phyloP scores from a whole-genome alignment of 2,888 invertebrate species.

The Agrotis exclamationis region DNA sequence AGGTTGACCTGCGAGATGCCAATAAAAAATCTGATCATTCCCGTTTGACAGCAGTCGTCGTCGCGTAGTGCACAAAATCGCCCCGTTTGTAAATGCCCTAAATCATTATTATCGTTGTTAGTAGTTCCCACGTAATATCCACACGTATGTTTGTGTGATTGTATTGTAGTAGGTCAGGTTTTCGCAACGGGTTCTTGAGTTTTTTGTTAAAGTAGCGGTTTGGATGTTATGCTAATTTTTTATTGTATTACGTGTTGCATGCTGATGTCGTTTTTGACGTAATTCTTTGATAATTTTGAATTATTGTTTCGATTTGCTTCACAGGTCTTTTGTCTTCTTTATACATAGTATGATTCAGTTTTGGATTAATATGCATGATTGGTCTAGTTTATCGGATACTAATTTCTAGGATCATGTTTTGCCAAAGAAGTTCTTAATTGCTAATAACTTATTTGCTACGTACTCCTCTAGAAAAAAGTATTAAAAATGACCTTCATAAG shows the following conservation, averaged over 20 bases:
- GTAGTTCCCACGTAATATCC: constrained; percentile 64
- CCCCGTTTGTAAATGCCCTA: constrained; percentile 52
- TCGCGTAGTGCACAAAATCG: constrained; percentile 3
- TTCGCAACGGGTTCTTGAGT: constrained; percentile 66
- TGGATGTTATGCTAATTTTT: constrained; percentile 36
- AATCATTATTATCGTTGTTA: constrained; percentile 44
- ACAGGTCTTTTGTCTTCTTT: background rate
- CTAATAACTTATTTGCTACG: no score
- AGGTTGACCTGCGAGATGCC: no score
- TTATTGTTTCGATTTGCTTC: constrained; percentile 7
- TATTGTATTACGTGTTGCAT: constrained; percentile 7
- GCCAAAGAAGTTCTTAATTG: no score
- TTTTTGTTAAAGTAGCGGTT: constrained; percentile 20
- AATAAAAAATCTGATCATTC: background rate
- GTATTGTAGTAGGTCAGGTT: constrained; percentile 77
- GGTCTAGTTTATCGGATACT: no score
- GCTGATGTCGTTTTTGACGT: background rate
- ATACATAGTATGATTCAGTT: background rate
- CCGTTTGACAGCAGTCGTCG: constrained; percentile 1
- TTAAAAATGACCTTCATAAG: no score
- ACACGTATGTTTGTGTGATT: constrained; percentile 46
- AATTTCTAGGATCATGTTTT: no score
- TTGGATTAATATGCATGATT: background rate
- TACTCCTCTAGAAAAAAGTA: no score
- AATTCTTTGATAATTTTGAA: background rate